These are phyloP conservation scores for Lerista edwardsae DNA, from an alignment of 2,797 vertebrate genomes.

Conservation along the genomic window DNA sequence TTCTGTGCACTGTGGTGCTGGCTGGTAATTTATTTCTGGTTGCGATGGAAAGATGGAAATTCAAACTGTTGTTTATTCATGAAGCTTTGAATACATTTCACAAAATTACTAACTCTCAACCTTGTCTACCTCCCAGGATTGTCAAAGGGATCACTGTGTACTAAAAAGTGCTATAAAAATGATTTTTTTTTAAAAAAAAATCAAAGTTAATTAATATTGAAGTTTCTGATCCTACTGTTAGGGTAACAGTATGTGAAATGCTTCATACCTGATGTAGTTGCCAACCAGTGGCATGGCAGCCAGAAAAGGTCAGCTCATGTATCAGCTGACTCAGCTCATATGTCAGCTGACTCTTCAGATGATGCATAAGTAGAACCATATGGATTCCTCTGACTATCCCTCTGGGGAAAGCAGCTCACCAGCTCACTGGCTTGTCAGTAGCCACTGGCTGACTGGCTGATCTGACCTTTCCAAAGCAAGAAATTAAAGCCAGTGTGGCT, in stretches of 20 bases:
- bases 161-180: neutral
- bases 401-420: neutral
- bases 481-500: neutral
- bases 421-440: constrained; percentile 11
- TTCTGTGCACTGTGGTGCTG: neutral
- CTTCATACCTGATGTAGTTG: neutral
- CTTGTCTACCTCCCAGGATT: neutral
- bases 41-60: neutral
- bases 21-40: neutral
- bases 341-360: neutral
- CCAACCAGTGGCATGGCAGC: constrained; percentile 2
- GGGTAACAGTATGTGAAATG: constrained; percentile 16
- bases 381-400: constrained; percentile 10
- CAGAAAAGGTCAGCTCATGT: neutral
- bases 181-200: neutral
- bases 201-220: neutral
- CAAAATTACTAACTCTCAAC: neutral
- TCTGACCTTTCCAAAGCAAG: neutral
- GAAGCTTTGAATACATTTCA: neutral
- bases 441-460: neutral
- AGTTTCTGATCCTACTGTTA: neutral
- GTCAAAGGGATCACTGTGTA: neutral
- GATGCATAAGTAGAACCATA: neutral
- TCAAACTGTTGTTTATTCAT: neutral
- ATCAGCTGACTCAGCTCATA: neutral